These are phyloP conservation scores for Barbus barbus DNA, from an alignment of 2,113 vertebrate species.

Conservation along the genomic window DNA sequence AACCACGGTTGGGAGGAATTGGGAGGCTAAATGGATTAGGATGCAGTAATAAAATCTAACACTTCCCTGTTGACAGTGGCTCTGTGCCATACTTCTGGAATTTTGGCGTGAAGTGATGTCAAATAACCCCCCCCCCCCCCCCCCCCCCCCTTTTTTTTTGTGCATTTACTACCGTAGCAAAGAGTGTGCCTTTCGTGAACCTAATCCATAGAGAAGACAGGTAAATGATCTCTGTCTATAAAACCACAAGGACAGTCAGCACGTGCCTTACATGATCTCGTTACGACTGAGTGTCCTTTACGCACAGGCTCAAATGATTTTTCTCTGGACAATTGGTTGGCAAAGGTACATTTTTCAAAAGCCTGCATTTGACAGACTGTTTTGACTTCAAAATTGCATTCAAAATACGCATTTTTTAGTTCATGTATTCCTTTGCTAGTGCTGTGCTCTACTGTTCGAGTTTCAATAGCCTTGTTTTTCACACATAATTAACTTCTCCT, in stretches of 20 bases:
- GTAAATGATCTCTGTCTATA: not conserved
- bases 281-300: not conserved
- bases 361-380: not conserved
- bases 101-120: not conserved
- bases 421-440: too few species aligned
- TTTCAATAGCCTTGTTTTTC: too few species aligned
- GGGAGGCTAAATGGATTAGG: constrained; percentile 69
- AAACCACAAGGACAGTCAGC: not conserved
- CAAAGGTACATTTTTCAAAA: not conserved
- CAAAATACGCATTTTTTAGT: too few species aligned
- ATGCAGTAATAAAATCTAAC: constrained; percentile 55
- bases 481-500: too few species aligned
- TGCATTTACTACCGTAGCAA: not conserved
- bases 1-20: constrained; percentile 51
- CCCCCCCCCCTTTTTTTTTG: too few species aligned
- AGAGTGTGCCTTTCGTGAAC: not conserved
- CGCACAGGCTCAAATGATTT: not conserved
- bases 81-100: constrained; percentile 31
- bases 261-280: not conserved
- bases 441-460: too few species aligned
- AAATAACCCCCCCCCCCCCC: not conserved
- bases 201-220: not conserved
- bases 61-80: constrained; percentile 48
- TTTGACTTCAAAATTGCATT: not conserved
- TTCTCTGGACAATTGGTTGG: not conserved